phyloP scores from a whole-genome alignment of 2,888 invertebrate species.

The Volucella inanis region DNA sequence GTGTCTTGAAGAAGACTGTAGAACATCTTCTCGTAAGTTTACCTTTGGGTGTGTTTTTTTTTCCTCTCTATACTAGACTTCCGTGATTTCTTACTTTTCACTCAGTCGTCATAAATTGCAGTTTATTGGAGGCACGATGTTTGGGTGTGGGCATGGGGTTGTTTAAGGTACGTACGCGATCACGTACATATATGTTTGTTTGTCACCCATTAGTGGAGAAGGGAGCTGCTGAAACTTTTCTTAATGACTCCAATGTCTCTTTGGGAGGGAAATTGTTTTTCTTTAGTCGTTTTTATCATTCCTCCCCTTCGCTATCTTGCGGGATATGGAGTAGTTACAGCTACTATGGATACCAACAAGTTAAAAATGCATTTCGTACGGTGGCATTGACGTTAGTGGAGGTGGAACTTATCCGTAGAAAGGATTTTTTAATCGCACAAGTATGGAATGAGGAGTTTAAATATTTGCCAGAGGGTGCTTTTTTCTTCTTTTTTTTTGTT shows the following conservation, averaged over 20 bases:
- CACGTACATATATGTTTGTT: conserved; percentile 64
- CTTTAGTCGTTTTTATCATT: conserved; percentile 30
- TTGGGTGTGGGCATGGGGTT: conserved; percentile 12
- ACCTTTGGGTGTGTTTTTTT: conserved; percentile 53
- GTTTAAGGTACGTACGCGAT: conserved; percentile 65
- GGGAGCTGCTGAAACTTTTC: conserved; percentile 53
- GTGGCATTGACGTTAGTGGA: conserved; percentile 12
- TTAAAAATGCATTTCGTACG: conserved; percentile 62
- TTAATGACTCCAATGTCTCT: conserved; percentile 73
- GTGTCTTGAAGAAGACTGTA: conserved; percentile 31
- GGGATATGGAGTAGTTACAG: conserved; percentile 50
- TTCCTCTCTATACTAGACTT: conserved; percentile 48
- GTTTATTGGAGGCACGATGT: conserved; percentile 69
- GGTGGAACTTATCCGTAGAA: background rate
- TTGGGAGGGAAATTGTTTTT: conserved; percentile 64
- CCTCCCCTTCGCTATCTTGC: conserved; percentile 20
- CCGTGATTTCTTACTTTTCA: conserved; percentile 75
- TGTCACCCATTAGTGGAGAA: conserved; percentile 52
- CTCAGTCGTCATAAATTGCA: conserved; percentile 74
- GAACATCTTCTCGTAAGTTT: conserved; percentile 51
- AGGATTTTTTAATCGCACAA: background rate
- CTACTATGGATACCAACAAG: conserved; percentile 72
- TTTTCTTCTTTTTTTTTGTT: conserved; percentile 21
- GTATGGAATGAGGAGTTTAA: conserved; percentile 2
- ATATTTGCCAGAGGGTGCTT: conserved; percentile 11